These are phyloP conservation scores for Nipponia nippon DNA, from an alignment of 2,113 vertebrate species.

Conservation along the genomic window DNA sequence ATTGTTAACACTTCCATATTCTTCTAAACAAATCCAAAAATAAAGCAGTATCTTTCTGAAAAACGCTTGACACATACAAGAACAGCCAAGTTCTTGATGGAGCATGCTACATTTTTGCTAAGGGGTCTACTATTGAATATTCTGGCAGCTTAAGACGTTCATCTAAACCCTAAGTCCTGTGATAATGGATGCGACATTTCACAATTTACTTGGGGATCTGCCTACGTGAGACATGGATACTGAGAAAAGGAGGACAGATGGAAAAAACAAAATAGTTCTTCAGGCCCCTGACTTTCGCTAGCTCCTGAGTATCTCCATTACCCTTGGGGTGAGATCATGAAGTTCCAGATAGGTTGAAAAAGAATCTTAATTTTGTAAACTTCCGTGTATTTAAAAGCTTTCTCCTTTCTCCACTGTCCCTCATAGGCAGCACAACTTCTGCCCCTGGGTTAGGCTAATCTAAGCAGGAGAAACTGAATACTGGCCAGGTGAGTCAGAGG, in stretches of 20 bases:
- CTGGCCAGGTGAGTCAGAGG: background rate
- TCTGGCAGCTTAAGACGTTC: constrained; percentile 20
- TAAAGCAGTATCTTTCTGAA: background rate
- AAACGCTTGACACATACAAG: background rate
- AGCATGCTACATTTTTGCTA: background rate
- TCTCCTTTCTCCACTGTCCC: background rate
- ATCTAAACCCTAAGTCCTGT: background rate
- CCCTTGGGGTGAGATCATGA: background rate
- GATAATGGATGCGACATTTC: constrained; percentile 29
- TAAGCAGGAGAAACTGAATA: background rate
- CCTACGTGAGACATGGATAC: background rate
- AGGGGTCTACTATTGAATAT: constrained; percentile 20
- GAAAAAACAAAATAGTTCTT: background rate
- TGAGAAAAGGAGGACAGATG: constrained; percentile 18
- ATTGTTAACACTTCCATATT: constrained; percentile 21
- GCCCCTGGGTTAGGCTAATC: background rate
- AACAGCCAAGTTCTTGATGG: constrained; percentile 11
- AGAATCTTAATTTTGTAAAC: background rate
- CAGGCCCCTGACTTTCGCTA: background rate
- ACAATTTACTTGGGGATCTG: constrained; percentile 31
- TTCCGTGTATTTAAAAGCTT: background rate
- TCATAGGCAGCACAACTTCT: background rate
- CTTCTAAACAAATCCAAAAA: constrained; percentile 38
- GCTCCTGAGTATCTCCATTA: background rate
- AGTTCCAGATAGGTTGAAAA: background rate